Evolutionary conservation across 2,888 invertebrate genomes (phyloP), one percentile per base, ranked within the genome.

Genomic region (Aplocera efformata): DNA sequence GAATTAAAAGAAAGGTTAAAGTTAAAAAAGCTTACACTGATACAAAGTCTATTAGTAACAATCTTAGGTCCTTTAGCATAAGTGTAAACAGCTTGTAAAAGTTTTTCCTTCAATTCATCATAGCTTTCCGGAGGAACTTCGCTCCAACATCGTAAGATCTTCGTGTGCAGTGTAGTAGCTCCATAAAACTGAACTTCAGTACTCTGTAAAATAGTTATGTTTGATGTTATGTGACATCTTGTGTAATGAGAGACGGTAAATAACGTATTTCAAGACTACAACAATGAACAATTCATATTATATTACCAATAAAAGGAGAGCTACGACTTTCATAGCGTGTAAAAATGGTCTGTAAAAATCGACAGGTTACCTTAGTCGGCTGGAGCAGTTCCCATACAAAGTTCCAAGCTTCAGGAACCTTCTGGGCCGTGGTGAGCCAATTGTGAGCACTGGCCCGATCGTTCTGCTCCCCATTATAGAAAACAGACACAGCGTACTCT

Each of bases 171-270:
- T 13, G 96, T 96, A 31, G 95, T 95, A 3, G 98, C 98, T 38
- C 95, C 98, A 89, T 96, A 98, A 82, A 96, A 98, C 78, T 98
- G 97, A 21, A 97, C 94, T 86, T 97, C 97, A 52, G 93, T 92
- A 39, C 91, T 90, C 96, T 96, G 73, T 29, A 89, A 38, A 30
- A 22, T 27, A 24, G 10, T 7, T 7, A 23, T 21, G 22, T 17
- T 5, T 29, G 2, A 20, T 29, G 6, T 24, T 7, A 10, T 10
- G 9, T 10, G 8, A 9, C 23, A 6, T 27, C 13, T 17, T 17
- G 2, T 17, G 13, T 17, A 17, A 17, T 17, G 5, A 17, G 3
- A 17, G 2, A 3, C 2, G 5, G 13, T 3, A 3, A 17, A 17
- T 17, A 17, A 17, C 5, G 13, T 5, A 3, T 3, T 17, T 17